phyloP scores from a whole-genome alignment of 2,888 invertebrate genomes.

The Cephalotes varians region DNA sequence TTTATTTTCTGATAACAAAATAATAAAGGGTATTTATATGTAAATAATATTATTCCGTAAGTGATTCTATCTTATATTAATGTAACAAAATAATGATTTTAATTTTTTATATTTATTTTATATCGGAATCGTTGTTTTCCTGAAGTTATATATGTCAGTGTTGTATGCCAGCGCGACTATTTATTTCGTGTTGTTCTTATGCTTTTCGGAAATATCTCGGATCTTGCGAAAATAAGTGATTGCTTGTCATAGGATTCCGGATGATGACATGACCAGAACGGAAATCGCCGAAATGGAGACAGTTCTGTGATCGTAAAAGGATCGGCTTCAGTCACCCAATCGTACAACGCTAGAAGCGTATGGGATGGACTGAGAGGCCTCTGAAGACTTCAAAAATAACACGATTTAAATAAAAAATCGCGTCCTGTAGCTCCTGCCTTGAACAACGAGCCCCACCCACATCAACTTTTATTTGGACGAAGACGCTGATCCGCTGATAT shows the following conservation, averaged over 20 bases:
- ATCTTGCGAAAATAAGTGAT: background rate
- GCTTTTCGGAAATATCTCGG: background rate
- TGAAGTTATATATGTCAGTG: background rate
- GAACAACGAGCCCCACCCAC: conserved; percentile 60
- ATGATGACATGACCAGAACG: conserved; percentile 88
- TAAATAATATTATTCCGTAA: background rate
- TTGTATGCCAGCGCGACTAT: too few species aligned
- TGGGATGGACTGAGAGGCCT: conserved; percentile 51
- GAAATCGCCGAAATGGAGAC: conserved; percentile 97
- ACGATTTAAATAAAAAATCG: conserved; percentile 37
- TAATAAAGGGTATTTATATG: background rate
- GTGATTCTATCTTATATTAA: background rate
- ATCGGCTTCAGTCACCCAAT: conserved; percentile 69
- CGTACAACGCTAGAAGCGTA: conserved; percentile 53
- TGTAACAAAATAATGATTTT: background rate
- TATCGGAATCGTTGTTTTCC: background rate
- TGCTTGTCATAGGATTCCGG: conserved; percentile 75
- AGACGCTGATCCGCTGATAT: conserved; percentile 31
- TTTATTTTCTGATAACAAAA: background rate
- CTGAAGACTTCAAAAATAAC: conserved; percentile 25
- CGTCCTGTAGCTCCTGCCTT: conserved; percentile 43
- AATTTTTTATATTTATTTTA: background rate
- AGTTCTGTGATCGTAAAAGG: conserved; percentile 91
- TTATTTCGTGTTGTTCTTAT: background rate
- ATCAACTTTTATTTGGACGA: conserved; percentile 12